These are phyloP conservation scores for Bolborhynchus lineola DNA, from an alignment of 2,113 vertebrate genomes.

Conservation along the genomic window DNA sequence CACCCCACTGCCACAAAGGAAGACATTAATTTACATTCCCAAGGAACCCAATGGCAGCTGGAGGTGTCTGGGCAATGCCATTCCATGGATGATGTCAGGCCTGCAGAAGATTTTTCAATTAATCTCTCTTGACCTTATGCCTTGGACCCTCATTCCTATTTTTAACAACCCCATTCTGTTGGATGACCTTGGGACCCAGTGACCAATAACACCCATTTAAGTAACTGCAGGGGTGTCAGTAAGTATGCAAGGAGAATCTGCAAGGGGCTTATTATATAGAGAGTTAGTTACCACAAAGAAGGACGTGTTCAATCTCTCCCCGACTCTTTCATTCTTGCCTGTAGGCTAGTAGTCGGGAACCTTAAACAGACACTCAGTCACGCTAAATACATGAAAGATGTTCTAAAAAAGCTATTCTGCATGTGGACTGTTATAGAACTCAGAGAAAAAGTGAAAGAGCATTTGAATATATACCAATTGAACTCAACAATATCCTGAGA, in stretches of 20 bases:
- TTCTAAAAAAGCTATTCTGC: not conserved
- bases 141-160: conserved; percentile 65
- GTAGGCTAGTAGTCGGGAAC: not conserved
- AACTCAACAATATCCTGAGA: not conserved
- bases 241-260: conserved; percentile 60
- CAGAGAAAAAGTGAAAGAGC: not conserved
- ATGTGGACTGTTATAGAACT: fast-evolving
- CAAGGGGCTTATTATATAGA: conserved; percentile 48
- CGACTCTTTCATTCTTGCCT: not conserved
- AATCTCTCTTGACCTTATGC: conserved; percentile 67
- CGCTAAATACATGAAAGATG: not conserved
- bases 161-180: conserved; percentile 68
- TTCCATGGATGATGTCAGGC: conserved; percentile 62
- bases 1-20: not conserved
- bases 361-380: not conserved
- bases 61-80: conserved; percentile 58
- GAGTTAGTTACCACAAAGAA: conserved; percentile 32
- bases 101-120: conserved; percentile 70
- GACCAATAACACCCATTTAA: conserved; percentile 70
- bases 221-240: conserved; percentile 37
- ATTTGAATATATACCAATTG: not conserved
- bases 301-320: not conserved
- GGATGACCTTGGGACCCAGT: conserved; percentile 58
- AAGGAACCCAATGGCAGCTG: conserved; percentile 55
- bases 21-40: conserved; percentile 62